These are phyloP conservation scores for Bombus cullumanus DNA, from an alignment of 1,140 invertebrate species.

Conservation along the genomic window DNA sequence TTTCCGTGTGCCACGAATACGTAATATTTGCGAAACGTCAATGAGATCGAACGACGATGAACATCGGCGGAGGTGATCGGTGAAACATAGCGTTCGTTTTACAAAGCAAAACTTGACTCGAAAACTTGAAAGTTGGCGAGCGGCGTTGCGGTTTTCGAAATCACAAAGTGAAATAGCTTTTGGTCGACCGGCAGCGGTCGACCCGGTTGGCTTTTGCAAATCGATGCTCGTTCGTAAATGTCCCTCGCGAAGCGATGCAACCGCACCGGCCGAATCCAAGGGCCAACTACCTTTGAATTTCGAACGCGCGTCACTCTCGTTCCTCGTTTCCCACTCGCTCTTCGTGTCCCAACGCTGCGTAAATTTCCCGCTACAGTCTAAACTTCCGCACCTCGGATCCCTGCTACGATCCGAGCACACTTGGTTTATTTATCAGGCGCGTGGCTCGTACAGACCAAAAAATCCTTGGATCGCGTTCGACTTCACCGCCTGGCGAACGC, in stretches of 20 bases:
- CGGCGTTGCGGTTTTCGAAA: constrained; percentile 53
- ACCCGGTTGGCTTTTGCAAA: constrained; percentile 55
- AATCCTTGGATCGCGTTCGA: background rate
- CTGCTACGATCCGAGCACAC: too few species aligned
- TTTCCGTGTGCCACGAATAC: background rate
- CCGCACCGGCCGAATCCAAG: constrained; percentile 42
- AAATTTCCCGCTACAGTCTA: too few species aligned
- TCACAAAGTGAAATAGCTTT: constrained; percentile 59
- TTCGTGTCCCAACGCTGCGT: background rate
- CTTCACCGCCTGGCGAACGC: background rate
- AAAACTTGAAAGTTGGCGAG: constrained; percentile 1
- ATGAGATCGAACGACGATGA: background rate
- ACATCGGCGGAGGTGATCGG: background rate
- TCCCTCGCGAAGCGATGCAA: constrained; percentile 50
- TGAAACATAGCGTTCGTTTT: constrained; percentile 9
- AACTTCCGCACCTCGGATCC: too few species aligned
- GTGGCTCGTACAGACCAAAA: background rate
- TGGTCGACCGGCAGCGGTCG: background rate
- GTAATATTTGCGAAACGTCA: background rate
- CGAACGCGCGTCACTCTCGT: constrained; percentile 36
- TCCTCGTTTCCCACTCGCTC: background rate
- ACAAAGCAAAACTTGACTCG: background rate
- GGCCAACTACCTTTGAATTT: constrained; percentile 53
- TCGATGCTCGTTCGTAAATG: constrained; percentile 51
- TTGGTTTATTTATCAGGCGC: constrained; percentile 10